Evolutionary conservation across 1,140 invertebrate species (phyloP).

Genomic region (Heliconius hermathena): DNA sequence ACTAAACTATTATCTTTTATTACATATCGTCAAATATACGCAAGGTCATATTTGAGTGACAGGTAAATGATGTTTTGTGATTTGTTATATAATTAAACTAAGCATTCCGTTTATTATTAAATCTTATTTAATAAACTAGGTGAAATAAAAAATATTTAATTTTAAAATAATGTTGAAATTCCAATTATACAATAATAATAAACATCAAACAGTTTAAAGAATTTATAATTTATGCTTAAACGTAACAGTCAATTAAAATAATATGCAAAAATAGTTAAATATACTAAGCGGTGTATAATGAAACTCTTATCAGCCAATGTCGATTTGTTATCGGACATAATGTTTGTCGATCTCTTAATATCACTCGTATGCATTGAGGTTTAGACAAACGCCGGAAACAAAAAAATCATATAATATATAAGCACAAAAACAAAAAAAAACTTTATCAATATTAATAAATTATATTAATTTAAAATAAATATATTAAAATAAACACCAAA

Average conservation of each 20-base stretch:
- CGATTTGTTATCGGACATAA: not conserved
- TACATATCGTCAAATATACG: not conserved
- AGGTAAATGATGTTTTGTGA: not conserved
- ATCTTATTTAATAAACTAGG: too few relatives aligned
- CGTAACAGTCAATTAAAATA: not conserved
- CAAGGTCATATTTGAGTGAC: not conserved
- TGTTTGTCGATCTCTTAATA: not conserved
- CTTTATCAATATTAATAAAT: not conserved
- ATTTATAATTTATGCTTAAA: too few relatives aligned
- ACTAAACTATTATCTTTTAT: slow-evolving; percentile 2
- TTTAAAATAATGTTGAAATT: too few relatives aligned
- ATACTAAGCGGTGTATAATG: not conserved
- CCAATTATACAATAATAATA: too few relatives aligned
- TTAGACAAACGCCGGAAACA: not conserved
- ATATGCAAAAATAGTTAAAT: not conserved
- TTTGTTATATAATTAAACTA: not conserved
- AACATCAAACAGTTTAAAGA: too few relatives aligned
- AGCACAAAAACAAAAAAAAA: not conserved
- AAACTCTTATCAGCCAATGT: slow-evolving; percentile 4
- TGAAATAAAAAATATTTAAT: not conserved
- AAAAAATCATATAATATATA: not conserved
- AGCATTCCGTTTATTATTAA: too few relatives aligned
- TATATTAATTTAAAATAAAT: not conserved
- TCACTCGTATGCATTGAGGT: not conserved
- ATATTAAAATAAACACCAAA: too few relatives aligned